Conservation (phyloP, 2,797 vertebrate genomes). For the Silurus aristotelis region DNA sequence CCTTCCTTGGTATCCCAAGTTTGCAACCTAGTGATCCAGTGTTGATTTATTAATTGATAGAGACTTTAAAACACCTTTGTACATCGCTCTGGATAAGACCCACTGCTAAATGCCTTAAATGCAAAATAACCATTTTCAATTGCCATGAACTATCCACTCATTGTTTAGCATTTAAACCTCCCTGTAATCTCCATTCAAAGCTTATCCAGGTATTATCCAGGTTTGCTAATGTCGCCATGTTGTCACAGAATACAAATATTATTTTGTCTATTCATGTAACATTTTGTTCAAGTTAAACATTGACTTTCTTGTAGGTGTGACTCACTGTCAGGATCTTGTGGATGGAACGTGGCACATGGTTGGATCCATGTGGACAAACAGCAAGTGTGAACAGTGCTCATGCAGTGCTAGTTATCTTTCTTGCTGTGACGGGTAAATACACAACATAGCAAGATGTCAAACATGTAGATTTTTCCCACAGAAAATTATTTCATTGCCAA, state of each 20-base stretch:
- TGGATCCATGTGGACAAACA: not conserved
- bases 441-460: not conserved
- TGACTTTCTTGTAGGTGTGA: not conserved
- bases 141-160: not conserved
- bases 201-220: not conserved
- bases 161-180: not conserved
- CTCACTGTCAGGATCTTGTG: not conserved
- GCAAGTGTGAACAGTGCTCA: not conserved
- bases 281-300: not conserved
- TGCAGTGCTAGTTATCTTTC: accelerated
- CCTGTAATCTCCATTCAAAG: not conserved
- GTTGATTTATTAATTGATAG: no score
- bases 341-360: not conserved
- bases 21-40: no score
- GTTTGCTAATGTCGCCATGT: not conserved
- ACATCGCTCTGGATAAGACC: no score
- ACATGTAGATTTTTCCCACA: no score
- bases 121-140: not conserved
- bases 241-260: not conserved
- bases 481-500: no score
- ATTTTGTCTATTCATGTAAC: not conserved
- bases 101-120: no score
- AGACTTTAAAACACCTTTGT: not conserved
- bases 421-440: not conserved
- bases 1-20: no score